Percentiles rank a stretch among this genome's conserved stretches.
phyloP scores from a whole-genome alignment of 1,140 invertebrate genomes.

The Odontomachus brunneus region DNA sequence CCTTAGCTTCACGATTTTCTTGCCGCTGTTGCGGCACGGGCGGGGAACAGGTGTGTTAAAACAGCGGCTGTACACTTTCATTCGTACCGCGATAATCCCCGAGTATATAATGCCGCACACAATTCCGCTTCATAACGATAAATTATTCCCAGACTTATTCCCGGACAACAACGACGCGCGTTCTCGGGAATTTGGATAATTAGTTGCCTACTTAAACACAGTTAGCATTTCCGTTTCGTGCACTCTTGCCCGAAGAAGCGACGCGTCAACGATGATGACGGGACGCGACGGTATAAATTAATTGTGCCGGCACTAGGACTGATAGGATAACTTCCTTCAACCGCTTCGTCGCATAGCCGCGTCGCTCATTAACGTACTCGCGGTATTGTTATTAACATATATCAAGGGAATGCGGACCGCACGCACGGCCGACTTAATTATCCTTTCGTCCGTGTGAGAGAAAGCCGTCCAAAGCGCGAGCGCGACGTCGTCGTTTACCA shows the following conservation, averaged over 20 bases:
- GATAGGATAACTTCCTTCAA: background rate
- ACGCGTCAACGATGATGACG: no score
- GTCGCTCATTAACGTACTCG: slow-evolving; percentile 20
- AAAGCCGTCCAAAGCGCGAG: background rate
- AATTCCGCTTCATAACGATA: slow-evolving; percentile 28
- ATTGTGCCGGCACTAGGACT: background rate
- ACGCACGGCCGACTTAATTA: slow-evolving; percentile 64
- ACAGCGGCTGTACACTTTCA: slow-evolving; percentile 28
- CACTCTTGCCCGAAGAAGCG: background rate
- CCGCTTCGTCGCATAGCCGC: slow-evolving; percentile 6
- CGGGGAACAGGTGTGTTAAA: slow-evolving; percentile 48
- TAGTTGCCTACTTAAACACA: background rate
- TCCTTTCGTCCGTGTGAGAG: slow-evolving; percentile 31
- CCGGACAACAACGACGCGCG: background rate
- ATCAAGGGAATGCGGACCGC: slow-evolving; percentile 44
- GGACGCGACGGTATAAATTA: background rate
- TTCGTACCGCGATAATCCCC: slow-evolving; percentile 35
- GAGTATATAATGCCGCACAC: background rate
- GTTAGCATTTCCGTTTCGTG: no score
- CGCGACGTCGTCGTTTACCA: background rate
- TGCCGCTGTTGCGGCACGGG: background rate
- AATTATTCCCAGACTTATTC: background rate
- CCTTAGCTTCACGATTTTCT: slow-evolving; percentile 28
- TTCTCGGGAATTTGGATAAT: background rate
- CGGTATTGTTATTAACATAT: slow-evolving; percentile 55